These are phyloP conservation scores for Dreissena polymorpha DNA, from an alignment of 1,140 invertebrate genomes.

Conservation along the genomic window DNA sequence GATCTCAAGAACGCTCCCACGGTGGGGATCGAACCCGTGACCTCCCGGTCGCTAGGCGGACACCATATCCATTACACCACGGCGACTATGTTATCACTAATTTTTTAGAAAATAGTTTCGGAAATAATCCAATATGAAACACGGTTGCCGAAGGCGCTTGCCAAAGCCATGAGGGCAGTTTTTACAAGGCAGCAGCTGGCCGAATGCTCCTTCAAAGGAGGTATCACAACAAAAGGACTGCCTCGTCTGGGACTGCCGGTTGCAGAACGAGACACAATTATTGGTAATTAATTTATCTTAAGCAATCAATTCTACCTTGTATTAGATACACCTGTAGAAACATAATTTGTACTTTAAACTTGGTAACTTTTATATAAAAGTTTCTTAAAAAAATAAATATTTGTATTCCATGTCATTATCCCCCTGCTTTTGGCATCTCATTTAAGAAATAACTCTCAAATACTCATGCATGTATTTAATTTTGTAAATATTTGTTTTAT, in stretches of 20 bases:
- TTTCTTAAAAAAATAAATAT: neutral
- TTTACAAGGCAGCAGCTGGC: neutral
- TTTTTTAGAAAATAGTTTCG: neutral
- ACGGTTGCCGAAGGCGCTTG: slow-evolving; percentile 7
- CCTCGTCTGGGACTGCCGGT: neutral
- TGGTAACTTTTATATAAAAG: neutral
- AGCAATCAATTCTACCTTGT: neutral
- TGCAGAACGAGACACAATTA: neutral
- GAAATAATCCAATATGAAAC: neutral
- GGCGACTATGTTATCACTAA: too few species aligned
- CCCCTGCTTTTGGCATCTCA: neutral
- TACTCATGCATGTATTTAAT: neutral
- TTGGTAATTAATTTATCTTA: neutral
- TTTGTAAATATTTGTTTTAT: neutral
- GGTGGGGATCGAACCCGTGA: too few species aligned
- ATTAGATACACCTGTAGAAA: neutral
- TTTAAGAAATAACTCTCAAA: neutral
- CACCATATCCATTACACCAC: too few species aligned
- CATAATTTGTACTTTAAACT: neutral
- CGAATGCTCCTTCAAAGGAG: neutral
- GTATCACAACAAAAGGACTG: neutral
- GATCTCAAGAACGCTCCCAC: too few species aligned
- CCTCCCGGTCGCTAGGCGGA: too few species aligned
- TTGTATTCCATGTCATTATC: neutral
- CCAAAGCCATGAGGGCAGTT: neutral